Conservation (phyloP, 2,113 vertebrate genomes). For the Noturus placidus region DNA sequence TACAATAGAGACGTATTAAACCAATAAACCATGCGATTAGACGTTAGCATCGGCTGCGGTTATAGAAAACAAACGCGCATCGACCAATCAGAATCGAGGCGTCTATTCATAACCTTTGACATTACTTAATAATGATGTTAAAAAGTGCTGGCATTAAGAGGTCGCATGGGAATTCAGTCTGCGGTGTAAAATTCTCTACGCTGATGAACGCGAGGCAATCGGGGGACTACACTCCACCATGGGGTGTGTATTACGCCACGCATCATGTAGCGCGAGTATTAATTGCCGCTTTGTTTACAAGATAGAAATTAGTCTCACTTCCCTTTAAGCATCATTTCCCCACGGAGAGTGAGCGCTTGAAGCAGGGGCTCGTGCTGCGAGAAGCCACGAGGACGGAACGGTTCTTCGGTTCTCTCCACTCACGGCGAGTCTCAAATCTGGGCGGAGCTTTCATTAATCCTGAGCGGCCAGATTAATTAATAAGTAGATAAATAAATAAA, state of each 20-base stretch:
- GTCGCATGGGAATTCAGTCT: background rate
- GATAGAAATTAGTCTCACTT: constrained; percentile 33
- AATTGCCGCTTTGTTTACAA: constrained; percentile 43
- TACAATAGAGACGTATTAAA: background rate
- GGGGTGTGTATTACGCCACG: background rate
- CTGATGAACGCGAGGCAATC: background rate
- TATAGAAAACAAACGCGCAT: background rate
- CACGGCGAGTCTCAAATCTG: background rate
- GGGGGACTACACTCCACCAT: background rate
- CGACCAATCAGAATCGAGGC: background rate
- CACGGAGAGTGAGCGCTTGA: background rate
- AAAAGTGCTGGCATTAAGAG: background rate
- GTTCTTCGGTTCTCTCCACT: background rate
- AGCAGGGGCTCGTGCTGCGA: constrained; percentile 4
- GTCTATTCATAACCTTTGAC: background rate
- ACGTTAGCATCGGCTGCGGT: no score
- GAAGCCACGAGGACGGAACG: constrained; percentile 7
- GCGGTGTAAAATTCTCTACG: background rate
- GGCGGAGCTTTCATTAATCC: constrained; percentile 22
- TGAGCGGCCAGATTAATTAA: no score
- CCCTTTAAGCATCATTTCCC: constrained; percentile 25
- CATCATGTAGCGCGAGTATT: constrained; percentile 15
- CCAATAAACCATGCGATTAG: no score
- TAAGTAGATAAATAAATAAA: no score
- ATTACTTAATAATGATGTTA: background rate